Base-by-base conservation (phyloP, 2,888 invertebrate species). In the Limulus polyphemus region DNA sequence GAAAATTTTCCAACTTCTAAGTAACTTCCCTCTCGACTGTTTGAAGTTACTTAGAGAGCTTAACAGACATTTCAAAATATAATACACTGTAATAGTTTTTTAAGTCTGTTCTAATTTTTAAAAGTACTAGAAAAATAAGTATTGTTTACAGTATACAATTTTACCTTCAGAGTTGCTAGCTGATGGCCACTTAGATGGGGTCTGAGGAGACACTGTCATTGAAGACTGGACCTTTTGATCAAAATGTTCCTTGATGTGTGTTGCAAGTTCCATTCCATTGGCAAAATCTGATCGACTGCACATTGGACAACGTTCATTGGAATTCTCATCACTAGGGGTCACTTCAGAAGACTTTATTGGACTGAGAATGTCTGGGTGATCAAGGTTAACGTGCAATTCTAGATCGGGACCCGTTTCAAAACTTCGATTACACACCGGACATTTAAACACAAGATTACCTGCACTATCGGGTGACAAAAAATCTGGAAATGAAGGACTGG, bases 211-310 rank as follows among this genome's bases (percentile, higher is more conserved):
- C 56, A 60, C 56, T 14, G 62, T 17, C 11, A 65, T 51, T 47
- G 66, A 67, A 74, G 74, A 72, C 67, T 74, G 71, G 47, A 72
- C 71, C 58, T 73, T 71, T 66, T 77, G 77, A 61, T 74, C 75
- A 69, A 90, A 91, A 74, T 91, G 90, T 67, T 86, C 86, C 71
- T 90, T 89, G 70, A 90, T 88, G 74, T 91, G 91, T 47, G 77
- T 72, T 58, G 81, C 81, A 76, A 88, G 77, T 76, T 85, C 84
- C 76, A 76, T 77, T 63, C 72, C 68, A 58, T 73, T 73, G 51
- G 67, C 60, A 68, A 73, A 75, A 56, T 72, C 73, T 62, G 71
- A 70, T 61, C 65, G 60, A 49, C 74, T 73, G 71, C 77, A 77
- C 9, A 77, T 74, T 10, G 76, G 76, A 67, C 77, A 73, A 50